Percentiles rank a stretch among this genome's conserved stretches.
These are phyloP conservation scores for Ooceraea biroi DNA, from an alignment of 1,140 invertebrate genomes.

Conservation along the genomic window DNA sequence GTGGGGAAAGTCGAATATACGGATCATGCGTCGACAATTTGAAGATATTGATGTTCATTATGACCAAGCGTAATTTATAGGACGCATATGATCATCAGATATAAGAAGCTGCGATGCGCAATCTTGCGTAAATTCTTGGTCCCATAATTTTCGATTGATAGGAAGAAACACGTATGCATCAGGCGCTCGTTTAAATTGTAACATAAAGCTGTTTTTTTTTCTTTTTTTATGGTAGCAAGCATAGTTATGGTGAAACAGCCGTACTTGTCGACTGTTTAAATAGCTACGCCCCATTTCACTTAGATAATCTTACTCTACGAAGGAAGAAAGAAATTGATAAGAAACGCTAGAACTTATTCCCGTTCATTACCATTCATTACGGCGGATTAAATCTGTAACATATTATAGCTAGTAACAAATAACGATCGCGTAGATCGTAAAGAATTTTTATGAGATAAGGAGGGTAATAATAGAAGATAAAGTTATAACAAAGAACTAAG, in stretches of 20 bases:
- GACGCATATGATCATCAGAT: conserved; percentile 16
- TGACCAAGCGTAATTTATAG: conserved; percentile 49
- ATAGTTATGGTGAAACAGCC: conserved; percentile 37
- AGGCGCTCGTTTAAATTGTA: neutral
- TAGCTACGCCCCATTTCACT: conserved; percentile 1
- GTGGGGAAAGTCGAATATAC: neutral
- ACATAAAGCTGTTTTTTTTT: neutral
- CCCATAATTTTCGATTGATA: neutral
- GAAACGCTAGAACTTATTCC: conserved; percentile 47
- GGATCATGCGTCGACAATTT: neutral
- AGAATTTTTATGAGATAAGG: conserved; percentile 53
- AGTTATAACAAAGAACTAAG: conserved; percentile 63
- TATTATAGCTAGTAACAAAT: conserved; percentile 70
- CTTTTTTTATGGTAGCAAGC: neutral
- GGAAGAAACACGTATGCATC: neutral
- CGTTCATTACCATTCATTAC: conserved; percentile 58
- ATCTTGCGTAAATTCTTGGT: neutral
- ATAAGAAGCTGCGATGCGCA: conserved; percentile 6
- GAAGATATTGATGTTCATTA: neutral
- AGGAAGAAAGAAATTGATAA: conserved; percentile 23
- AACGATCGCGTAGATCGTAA: conserved; percentile 68
- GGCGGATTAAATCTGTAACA: conserved; percentile 70
- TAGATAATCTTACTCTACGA: conserved; percentile 45
- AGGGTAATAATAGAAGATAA: conserved; percentile 30
- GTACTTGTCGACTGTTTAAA: conserved; percentile 40